Percentiles rank a stretch among this genome's conserved stretches.
Conservation (phyloP, 2,888 invertebrate genomes). For the Tromatobia lineatoria region DNA sequence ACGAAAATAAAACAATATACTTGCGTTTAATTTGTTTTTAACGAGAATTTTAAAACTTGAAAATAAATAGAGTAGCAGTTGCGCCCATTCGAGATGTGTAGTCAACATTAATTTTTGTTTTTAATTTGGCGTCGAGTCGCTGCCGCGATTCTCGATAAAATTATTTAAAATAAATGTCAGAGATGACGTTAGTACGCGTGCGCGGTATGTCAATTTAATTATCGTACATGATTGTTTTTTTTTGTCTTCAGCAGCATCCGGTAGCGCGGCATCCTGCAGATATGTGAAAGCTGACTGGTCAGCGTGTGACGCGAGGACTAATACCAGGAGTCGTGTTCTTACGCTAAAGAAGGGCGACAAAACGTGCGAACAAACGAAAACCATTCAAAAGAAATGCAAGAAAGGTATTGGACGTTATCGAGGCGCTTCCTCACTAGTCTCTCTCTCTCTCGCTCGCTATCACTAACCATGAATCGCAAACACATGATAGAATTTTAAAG, state of each 20-base stretch:
- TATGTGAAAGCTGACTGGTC: conserved; percentile 96
- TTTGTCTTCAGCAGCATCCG: conserved; percentile 77
- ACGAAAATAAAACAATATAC: no score
- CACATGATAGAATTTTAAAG: not conserved
- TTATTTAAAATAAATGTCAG: no score
- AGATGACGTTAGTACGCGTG: no score
- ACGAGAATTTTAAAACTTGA: no score
- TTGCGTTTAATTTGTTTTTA: no score
- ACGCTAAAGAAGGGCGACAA: conserved; percentile 95
- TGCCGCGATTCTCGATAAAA: no score
- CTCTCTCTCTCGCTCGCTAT: no score
- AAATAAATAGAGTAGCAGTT: no score
- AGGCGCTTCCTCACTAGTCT: not conserved
- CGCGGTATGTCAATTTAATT: no score
- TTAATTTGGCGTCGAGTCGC: no score
- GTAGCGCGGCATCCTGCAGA: conserved; percentile 90
- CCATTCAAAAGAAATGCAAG: conserved; percentile 96
- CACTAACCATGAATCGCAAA: not conserved
- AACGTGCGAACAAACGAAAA: conserved; percentile 93
- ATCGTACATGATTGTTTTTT: not conserved
- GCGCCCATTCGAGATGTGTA: no score
- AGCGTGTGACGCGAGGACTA: conserved; percentile 94
- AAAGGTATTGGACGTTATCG: conserved; percentile 89
- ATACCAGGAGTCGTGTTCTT: conserved; percentile 92
- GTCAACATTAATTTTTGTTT: no score